Percentiles rank a stretch among this genome's conserved stretches.
Conservation (phyloP, 2,797 vertebrate species). For the Champsocephalus esox region DNA sequence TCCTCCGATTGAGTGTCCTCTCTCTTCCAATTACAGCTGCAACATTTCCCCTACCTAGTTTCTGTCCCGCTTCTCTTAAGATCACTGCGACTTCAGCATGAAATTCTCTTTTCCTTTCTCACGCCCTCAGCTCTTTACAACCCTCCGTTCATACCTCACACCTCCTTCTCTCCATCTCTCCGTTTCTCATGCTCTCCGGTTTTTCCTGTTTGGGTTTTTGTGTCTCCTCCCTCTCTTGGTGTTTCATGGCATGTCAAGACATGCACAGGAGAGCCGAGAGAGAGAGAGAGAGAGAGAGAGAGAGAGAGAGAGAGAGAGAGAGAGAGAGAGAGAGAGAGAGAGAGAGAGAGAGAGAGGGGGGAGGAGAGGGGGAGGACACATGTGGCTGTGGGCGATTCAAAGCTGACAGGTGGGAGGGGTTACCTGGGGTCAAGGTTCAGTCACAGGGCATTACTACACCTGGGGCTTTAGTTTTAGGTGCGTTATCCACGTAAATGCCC, state of each 20-base stretch:
- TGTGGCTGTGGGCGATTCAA: constrained; percentile 30
- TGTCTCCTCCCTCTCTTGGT: constrained; percentile 73
- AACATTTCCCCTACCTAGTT: constrained; percentile 28
- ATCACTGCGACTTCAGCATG: constrained; percentile 36
- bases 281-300: constrained; percentile 6
- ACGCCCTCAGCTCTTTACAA: constrained; percentile 39
- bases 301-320: not conserved
- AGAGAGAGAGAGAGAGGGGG: not conserved
- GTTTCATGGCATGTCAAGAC: constrained; percentile 79
- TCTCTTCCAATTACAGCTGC: constrained; percentile 46
- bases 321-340: not conserved
- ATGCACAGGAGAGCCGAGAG: constrained; percentile 60
- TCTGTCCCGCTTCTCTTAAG: constrained; percentile 37
- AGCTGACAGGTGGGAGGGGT: constrained; percentile 64
- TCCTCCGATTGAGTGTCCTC: constrained; percentile 18
- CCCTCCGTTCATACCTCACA: constrained; percentile 45
- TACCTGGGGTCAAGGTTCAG: constrained; percentile 81
- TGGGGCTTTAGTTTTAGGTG: constrained; percentile 18
- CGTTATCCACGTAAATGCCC: not conserved
- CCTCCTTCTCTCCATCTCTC: constrained; percentile 29
- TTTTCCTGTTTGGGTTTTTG: constrained; percentile 78
- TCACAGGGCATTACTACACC: constrained; percentile 49
- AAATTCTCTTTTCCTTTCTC: constrained; percentile 69
- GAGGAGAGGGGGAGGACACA: constrained; percentile 30
- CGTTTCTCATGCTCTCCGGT: constrained; percentile 61